Evolutionary conservation across 1,140 invertebrate species (phyloP).

Genomic region (Bombus polaris): DNA sequence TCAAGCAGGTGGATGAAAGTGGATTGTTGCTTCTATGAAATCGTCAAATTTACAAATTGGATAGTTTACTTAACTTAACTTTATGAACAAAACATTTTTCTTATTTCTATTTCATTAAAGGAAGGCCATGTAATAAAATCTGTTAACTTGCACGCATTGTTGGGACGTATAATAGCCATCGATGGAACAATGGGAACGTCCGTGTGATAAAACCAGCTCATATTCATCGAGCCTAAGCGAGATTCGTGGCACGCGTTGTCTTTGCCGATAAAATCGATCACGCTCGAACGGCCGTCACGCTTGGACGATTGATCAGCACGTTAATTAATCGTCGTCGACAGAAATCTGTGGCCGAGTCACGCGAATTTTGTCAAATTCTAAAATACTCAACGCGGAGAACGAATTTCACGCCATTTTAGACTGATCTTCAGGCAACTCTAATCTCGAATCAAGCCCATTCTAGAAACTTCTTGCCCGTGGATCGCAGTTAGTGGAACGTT

Average conservation of each 20-base stretch:
- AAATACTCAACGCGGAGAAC: not conserved
- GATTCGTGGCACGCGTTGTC: not conserved
- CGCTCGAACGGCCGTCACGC: conserved; percentile 19
- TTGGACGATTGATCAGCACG: conserved; percentile 21
- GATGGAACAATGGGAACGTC: too few relatives aligned
- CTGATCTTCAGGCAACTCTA: conserved; percentile 36
- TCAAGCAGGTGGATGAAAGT: not conserved
- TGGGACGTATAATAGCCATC: too few relatives aligned
- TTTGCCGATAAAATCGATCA: conserved; percentile 26
- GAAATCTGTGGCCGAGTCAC: not conserved
- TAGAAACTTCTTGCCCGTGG: conserved; percentile 1
- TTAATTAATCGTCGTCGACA: conserved; percentile 18
- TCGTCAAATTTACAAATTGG: not conserved
- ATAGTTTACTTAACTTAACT: too few relatives aligned
- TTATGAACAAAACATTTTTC: too few relatives aligned
- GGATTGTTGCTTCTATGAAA: not conserved
- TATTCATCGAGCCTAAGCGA: not conserved
- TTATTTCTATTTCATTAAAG: too few relatives aligned
- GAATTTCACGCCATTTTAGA: conserved; percentile 17
- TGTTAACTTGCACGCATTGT: not conserved
- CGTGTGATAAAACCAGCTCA: not conserved
- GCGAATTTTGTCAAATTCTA: not conserved
- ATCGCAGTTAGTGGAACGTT: not conserved
- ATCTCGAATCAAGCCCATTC: not conserved
- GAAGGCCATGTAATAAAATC: not conserved